phyloP scores from a whole-genome alignment of 2,113 vertebrate genomes.

The Chaenogobius annularis region DNA sequence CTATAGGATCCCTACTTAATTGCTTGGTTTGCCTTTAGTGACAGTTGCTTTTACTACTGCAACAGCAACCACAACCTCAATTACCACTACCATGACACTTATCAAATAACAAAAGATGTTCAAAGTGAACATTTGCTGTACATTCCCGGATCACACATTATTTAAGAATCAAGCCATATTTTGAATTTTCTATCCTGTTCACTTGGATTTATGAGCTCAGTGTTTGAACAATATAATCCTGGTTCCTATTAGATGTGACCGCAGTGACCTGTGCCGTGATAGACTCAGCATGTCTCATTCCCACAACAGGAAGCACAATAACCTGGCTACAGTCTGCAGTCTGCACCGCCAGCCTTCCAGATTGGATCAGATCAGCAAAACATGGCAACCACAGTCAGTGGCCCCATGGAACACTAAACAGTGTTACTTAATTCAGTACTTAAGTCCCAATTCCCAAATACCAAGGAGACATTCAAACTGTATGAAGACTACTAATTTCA shows the following conservation, averaged over 20 bases:
- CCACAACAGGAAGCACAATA: conserved; percentile 66
- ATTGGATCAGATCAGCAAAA: conserved; percentile 51
- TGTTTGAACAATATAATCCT: conserved; percentile 65
- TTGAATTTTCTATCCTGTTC: conserved; percentile 24
- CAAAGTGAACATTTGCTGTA: too few species aligned
- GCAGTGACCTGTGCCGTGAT: conserved; percentile 47
- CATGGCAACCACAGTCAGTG: conserved; percentile 37
- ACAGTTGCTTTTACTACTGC: too few species aligned
- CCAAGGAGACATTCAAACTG: conserved; percentile 11
- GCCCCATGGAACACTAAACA: conserved; percentile 38
- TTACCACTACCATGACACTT: too few species aligned
- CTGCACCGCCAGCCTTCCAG: conserved; percentile 27
- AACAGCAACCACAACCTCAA: too few species aligned
- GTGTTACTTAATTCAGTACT: conserved; percentile 10
- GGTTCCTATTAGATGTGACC: conserved; percentile 69
- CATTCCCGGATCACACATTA: background rate
- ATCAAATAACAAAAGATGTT: too few species aligned
- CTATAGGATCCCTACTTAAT: too few species aligned
- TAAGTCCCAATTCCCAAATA: background rate
- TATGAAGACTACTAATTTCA: conserved; percentile 2
- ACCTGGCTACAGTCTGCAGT: conserved; percentile 37
- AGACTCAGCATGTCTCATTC: conserved; percentile 50
- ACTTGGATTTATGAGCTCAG: conserved; percentile 40
- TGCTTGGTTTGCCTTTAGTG: too few species aligned
- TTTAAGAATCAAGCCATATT: conserved; percentile 20